Conservation (phyloP, 2,888 invertebrate species). For the Oscheius onirici region DNA sequence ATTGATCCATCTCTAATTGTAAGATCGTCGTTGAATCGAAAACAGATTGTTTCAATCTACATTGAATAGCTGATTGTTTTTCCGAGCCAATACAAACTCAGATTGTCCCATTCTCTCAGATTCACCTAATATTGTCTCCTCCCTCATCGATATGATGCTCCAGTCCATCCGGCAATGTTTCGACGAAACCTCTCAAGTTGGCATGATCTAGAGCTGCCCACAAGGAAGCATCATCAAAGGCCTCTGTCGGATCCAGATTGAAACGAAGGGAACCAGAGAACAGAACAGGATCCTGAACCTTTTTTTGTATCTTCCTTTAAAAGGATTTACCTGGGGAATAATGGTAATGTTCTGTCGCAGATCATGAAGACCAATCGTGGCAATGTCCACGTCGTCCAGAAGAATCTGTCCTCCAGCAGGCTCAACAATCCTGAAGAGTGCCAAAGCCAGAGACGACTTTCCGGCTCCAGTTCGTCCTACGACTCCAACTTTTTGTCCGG, state of each 20-base stretch:
- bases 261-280: slow-evolving; percentile 74
- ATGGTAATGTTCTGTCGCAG: slow-evolving; percentile 86
- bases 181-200: slow-evolving; percentile 47
- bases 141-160: slow-evolving; percentile 88
- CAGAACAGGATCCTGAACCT: slow-evolving; percentile 72
- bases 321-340: slow-evolving; percentile 74
- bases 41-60: no score
- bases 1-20: no score
- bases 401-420: slow-evolving; percentile 62
- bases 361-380: slow-evolving; percentile 82
- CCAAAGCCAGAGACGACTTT: slow-evolving; percentile 69
- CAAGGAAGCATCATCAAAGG: slow-evolving; percentile 46
- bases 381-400: slow-evolving; percentile 61
- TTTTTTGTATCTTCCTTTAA: slow-evolving; percentile 34
- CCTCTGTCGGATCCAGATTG: slow-evolving; percentile 90
- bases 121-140: slow-evolving; percentile 81
- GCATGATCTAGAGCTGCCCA: slow-evolving; percentile 56
- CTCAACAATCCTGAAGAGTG: slow-evolving; percentile 70
- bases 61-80: neutral
- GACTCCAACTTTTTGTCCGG: slow-evolving; percentile 76
- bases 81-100: neutral
- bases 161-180: slow-evolving; percentile 76
- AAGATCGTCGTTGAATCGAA: no score
- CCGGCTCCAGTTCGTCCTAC: slow-evolving; percentile 73
- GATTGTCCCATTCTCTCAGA: neutral